phyloP scores from a whole-genome alignment of 2,113 vertebrate genomes.

The Acinonyx jubatus region DNA sequence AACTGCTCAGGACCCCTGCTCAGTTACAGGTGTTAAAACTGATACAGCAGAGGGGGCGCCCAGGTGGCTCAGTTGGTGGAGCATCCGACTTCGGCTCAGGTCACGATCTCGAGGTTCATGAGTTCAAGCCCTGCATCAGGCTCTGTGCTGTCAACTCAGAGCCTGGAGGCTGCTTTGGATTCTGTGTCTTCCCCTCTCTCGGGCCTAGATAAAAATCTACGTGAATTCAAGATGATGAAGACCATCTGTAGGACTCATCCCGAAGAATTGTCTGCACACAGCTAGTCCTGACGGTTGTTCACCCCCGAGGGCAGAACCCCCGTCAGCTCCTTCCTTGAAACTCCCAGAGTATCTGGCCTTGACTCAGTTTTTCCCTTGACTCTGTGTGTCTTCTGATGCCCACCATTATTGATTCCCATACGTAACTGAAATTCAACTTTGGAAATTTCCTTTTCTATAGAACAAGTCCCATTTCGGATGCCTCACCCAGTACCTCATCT shows the following conservation, averaged over 20 bases:
- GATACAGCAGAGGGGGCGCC: too few species aligned
- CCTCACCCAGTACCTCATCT: neutral
- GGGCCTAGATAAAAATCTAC: neutral
- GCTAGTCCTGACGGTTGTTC: neutral
- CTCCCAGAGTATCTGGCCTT: neutral
- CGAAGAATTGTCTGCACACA: neutral
- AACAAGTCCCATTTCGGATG: neutral
- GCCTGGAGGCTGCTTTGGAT: too few species aligned
- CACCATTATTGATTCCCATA: neutral
- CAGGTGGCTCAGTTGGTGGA: too few species aligned
- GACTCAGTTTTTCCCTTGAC: neutral
- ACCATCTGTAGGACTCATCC: neutral
- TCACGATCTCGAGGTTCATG: accelerated
- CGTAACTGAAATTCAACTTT: neutral
- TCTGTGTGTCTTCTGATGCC: neutral
- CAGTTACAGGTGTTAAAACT: too few species aligned
- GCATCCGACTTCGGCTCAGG: too few species aligned
- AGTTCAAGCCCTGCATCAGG: too few species aligned
- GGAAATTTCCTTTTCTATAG: neutral
- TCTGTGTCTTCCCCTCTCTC: too few species aligned
- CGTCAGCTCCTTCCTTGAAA: neutral
- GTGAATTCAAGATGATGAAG: neutral
- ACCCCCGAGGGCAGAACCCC: neutral
- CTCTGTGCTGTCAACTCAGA: too few species aligned
- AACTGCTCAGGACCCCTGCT: too few species aligned